These are phyloP conservation scores for Xenops minutus DNA, from an alignment of 2,797 vertebrate species.

Conservation along the genomic window DNA sequence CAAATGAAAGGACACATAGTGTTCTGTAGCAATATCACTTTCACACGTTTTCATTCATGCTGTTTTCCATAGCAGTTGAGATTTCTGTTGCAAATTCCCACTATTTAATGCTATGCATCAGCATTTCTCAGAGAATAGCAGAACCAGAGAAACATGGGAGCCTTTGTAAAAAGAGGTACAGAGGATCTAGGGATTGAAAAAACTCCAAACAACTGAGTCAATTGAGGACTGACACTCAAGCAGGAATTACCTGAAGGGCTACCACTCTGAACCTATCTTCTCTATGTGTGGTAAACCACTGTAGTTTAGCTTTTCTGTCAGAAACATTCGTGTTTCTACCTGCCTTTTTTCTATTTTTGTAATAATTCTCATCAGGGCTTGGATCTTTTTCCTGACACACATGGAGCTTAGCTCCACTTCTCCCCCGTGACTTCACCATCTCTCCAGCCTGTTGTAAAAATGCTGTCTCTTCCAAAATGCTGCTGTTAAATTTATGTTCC, in stretches of 20 bases:
- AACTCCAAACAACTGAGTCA: accelerated
- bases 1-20: background rate
- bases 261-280: background rate
- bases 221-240: background rate
- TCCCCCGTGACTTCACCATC: background rate
- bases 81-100: background rate
- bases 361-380: background rate
- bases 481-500: background rate
- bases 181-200: background rate
- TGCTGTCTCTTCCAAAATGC: background rate
- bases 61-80: background rate
- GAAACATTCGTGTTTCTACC: background rate
- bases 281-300: background rate
- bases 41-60: background rate
- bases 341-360: background rate
- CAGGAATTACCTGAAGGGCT: background rate
- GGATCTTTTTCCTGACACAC: background rate
- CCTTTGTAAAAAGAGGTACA: background rate
- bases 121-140: background rate
- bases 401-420: background rate
- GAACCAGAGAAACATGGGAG: background rate
- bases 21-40: background rate
- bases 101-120: background rate
- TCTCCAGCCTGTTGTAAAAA: background rate
- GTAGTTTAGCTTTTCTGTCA: background rate